Conservation (phyloP, 2,888 invertebrate genomes). For the Agonopterix heracliana region DNA sequence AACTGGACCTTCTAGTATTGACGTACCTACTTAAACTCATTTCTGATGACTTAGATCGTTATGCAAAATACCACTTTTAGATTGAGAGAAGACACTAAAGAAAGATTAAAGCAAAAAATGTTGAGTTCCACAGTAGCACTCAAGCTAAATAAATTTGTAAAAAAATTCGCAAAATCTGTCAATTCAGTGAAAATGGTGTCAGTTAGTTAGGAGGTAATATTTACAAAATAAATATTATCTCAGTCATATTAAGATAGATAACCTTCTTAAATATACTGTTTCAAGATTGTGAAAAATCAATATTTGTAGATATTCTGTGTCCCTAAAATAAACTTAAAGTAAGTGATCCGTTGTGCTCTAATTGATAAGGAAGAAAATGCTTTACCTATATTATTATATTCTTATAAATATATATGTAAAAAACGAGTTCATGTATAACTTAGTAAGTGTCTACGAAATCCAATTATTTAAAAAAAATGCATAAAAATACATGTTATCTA, state of each 20-base stretch:
- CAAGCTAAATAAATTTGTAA: constrained; percentile 38
- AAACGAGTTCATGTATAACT: constrained; percentile 61
- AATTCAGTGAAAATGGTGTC: constrained; percentile 70
- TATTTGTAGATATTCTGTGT: constrained; percentile 63
- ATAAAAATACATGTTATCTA: constrained; percentile 52
- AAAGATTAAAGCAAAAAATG: no score
- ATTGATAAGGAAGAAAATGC: constrained; percentile 68
- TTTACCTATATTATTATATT: constrained; percentile 73
- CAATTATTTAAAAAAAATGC: constrained; percentile 52
- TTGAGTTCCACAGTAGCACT: constrained; percentile 46
- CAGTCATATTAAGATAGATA: constrained; percentile 48
- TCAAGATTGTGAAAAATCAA: constrained; percentile 45
- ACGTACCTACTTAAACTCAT: constrained; percentile 39
- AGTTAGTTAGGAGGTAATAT: constrained; percentile 55
- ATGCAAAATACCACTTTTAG: no score
- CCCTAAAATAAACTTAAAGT: constrained; percentile 43
- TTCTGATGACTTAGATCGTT: no score
- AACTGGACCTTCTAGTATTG: constrained; percentile 19
- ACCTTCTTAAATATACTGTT: constrained; percentile 55
- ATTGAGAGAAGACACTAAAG: no score
- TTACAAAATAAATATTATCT: constrained; percentile 39
- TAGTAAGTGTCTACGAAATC: constrained; percentile 71
- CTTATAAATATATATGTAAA: constrained; percentile 76
- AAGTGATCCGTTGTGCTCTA: constrained; percentile 69
- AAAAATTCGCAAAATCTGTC: constrained; percentile 53